These are phyloP conservation scores for Neolamprologus variostigma DNA, from an alignment of 2,113 vertebrate species.

Conservation along the genomic window DNA sequence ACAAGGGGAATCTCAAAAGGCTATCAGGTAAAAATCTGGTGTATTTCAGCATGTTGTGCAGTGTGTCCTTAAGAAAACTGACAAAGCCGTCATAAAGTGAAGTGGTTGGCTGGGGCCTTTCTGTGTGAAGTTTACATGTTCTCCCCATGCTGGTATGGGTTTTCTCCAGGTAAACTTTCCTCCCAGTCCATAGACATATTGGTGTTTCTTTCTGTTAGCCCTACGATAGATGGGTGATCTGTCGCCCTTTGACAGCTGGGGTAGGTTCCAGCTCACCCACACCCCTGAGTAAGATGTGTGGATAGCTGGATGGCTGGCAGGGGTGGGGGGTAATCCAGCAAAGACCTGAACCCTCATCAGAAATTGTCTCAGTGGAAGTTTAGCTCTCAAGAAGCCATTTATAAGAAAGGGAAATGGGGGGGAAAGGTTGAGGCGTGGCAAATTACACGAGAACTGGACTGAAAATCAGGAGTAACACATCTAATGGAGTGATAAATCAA, in stretches of 20 bases:
- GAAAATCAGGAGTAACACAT: not conserved
- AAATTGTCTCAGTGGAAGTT: not conserved
- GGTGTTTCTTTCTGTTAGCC: not conserved
- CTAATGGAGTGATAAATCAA: not conserved
- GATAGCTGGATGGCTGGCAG: not conserved
- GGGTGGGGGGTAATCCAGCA: not conserved
- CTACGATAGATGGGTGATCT: not conserved
- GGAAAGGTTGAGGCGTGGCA: not conserved
- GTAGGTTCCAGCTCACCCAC: not conserved
- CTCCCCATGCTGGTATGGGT: not conserved
- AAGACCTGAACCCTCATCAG: not conserved
- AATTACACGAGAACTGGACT: not conserved
- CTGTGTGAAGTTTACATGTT: not conserved
- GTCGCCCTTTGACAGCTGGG: not conserved
- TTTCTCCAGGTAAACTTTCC: not conserved
- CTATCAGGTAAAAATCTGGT: not conserved
- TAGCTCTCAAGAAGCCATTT: not conserved
- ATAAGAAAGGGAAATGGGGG: not conserved
- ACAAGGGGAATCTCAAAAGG: not conserved
- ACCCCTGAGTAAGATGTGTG: not conserved
- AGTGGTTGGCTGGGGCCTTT: not conserved
- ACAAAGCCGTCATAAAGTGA: not conserved
- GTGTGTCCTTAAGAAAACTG: not conserved
- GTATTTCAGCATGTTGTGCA: not conserved
- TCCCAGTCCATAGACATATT: not conserved